Conservation (phyloP, 1,140 invertebrate genomes). For the Hypsibius dujardini region DNA sequence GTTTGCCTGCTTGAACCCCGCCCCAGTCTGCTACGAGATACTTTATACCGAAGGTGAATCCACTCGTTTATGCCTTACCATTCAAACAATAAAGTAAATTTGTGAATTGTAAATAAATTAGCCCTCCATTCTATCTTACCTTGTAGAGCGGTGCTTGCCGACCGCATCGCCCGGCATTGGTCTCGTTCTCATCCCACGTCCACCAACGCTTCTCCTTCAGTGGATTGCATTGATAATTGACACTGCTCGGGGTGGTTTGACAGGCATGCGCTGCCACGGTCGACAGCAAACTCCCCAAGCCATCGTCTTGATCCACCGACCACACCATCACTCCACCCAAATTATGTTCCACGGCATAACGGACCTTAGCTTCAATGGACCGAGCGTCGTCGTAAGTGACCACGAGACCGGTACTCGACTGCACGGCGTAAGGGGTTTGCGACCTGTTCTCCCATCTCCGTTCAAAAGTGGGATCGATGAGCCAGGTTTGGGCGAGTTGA, state of each 20-base stretch:
- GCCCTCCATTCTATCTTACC: too few relatives aligned
- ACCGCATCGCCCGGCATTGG: neutral
- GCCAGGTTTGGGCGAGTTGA: neutral
- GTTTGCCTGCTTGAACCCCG: too few relatives aligned
- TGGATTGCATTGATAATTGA: neutral
- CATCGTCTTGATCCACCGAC: constrained; percentile 28
- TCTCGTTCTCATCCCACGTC: neutral
- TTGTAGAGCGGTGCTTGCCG: neutral
- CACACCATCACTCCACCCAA: constrained; percentile 31
- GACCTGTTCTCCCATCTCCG: constrained; percentile 15
- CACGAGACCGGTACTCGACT: neutral
- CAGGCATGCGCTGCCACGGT: constrained; percentile 18
- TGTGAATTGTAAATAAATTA: too few relatives aligned
- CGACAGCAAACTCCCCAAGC: constrained; percentile 23
- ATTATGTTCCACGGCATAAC: constrained; percentile 25
- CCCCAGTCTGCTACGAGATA: too few relatives aligned
- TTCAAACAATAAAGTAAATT: too few relatives aligned
- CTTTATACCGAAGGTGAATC: too few relatives aligned
- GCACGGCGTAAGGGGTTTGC: constrained; percentile 14
- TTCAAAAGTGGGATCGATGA: neutral
- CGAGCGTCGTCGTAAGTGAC: constrained; percentile 18
- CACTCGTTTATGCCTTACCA: too few relatives aligned
- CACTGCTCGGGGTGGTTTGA: neutral
- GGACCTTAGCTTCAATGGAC: constrained; percentile 24
- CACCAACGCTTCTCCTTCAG: neutral